Conservation (phyloP, 1,140 invertebrate genomes). For the Doryteuthis pealeii region DNA sequence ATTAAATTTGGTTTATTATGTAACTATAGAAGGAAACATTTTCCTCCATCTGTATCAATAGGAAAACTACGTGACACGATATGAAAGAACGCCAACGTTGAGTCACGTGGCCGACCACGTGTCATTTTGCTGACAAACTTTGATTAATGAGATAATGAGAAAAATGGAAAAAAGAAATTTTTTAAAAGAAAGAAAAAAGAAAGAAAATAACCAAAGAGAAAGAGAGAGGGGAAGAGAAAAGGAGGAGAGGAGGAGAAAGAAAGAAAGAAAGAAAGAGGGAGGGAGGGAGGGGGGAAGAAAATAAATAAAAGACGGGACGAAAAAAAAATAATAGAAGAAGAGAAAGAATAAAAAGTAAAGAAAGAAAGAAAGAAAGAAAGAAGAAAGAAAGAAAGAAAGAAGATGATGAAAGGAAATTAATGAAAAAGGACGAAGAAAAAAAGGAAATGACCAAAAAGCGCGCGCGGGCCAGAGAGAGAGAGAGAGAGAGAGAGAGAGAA, state of each 20-base stretch:
- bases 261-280: background rate
- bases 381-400: background rate
- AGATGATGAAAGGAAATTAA: background rate
- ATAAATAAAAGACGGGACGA: background rate
- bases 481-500: background rate
- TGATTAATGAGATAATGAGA: too few species aligned
- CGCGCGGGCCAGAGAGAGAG: background rate
- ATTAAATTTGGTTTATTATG: too few species aligned
- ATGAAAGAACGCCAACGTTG: too few species aligned
- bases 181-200: too few species aligned
- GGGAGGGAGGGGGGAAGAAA: background rate
- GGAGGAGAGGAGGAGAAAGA: background rate
- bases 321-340: background rate
- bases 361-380: background rate
- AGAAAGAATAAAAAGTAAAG: background rate
- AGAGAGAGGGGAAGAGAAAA: background rate
- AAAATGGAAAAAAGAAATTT: too few species aligned
- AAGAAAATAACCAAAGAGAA: too few species aligned
- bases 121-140: too few species aligned
- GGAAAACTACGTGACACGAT: too few species aligned
- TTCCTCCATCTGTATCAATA: too few species aligned
- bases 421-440: background rate
- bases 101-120: too few species aligned
- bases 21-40: too few species aligned
- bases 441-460: background rate